phyloP scores from a whole-genome alignment of 2,888 invertebrate species.

The Drosophila vallismaia region DNA sequence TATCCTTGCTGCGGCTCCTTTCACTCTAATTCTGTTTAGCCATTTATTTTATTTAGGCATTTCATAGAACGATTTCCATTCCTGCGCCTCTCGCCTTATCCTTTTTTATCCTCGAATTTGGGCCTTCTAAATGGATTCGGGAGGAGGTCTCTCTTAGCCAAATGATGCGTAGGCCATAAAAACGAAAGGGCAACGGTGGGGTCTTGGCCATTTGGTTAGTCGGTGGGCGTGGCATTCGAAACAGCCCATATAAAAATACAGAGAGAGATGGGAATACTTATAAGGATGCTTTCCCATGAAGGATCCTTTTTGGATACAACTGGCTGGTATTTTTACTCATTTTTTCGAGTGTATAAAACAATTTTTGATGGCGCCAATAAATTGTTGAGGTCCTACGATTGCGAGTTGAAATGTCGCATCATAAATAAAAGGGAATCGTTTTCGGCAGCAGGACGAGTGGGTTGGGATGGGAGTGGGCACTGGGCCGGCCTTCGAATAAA shows the following conservation, averaged over 20 bases:
- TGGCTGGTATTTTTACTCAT: neutral
- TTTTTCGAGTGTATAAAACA: slow-evolving; percentile 34
- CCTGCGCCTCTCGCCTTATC: slow-evolving; percentile 3
- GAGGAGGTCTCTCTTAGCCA: slow-evolving; percentile 59
- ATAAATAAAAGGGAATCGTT: slow-evolving; percentile 64
- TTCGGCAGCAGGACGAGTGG: slow-evolving; percentile 7
- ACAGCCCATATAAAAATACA: slow-evolving; percentile 21
- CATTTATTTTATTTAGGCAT: slow-evolving; percentile 76
- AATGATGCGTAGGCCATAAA: slow-evolving; percentile 76
- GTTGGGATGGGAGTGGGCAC: neutral
- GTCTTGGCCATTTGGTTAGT: slow-evolving; percentile 38
- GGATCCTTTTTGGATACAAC: too few relatives aligned
- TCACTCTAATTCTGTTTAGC: slow-evolving; percentile 75
- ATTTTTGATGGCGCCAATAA: slow-evolving; percentile 74
- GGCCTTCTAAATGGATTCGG: slow-evolving; percentile 12
- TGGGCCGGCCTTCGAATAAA: slow-evolving; percentile 64
- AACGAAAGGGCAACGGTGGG: slow-evolving; percentile 31
- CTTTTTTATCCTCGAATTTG: slow-evolving; percentile 10
- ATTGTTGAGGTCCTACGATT: slow-evolving; percentile 56
- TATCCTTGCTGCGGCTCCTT: slow-evolving; percentile 33
- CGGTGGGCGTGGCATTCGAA: slow-evolving; percentile 42
- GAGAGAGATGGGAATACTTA: neutral
- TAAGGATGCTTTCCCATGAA: too few relatives aligned
- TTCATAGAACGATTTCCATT: slow-evolving; percentile 58
- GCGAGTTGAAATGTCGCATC: slow-evolving; percentile 71